Conservation (phyloP, 2,888 invertebrate genomes). For the Ephialtes manifestator region DNA sequence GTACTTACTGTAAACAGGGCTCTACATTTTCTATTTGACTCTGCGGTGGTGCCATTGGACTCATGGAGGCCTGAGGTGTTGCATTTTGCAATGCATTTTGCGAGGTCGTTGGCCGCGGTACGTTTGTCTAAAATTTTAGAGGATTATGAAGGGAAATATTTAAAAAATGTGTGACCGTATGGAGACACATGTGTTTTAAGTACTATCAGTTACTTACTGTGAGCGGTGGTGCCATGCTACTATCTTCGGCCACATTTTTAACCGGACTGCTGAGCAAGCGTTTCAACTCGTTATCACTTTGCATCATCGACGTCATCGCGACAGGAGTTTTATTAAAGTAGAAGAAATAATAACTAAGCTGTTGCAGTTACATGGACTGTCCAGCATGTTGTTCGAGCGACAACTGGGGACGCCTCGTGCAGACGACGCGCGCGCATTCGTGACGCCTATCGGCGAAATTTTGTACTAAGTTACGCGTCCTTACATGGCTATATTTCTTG, state of each 20-base stretch:
- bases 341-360: constrained; percentile 44
- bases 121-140: constrained; percentile 77
- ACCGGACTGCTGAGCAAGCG: constrained; percentile 79
- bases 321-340: neutral
- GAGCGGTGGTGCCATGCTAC: constrained; percentile 82
- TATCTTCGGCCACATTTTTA: constrained; percentile 80
- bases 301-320: constrained; percentile 71
- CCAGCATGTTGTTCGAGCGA: constrained; percentile 29
- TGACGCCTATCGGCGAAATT: constrained; percentile 8
- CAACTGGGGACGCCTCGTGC: constrained; percentile 22
- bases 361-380: constrained; percentile 23
- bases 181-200: neutral
- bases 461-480: neutral
- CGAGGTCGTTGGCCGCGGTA: constrained; percentile 81
- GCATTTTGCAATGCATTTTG: constrained; percentile 79
- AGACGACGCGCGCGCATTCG: neutral
- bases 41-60: constrained; percentile 77
- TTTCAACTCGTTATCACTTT: constrained; percentile 80
- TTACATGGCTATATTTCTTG: neutral
- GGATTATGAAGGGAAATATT: neutral
- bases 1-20: constrained; percentile 82
- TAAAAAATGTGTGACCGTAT: constrained; percentile 60
- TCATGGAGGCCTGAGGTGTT: constrained; percentile 80
- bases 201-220: constrained; percentile 75
- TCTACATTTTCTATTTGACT: constrained; percentile 79